Conservation (phyloP, 2,113 vertebrate species). For the Nanorana parkeri region DNA sequence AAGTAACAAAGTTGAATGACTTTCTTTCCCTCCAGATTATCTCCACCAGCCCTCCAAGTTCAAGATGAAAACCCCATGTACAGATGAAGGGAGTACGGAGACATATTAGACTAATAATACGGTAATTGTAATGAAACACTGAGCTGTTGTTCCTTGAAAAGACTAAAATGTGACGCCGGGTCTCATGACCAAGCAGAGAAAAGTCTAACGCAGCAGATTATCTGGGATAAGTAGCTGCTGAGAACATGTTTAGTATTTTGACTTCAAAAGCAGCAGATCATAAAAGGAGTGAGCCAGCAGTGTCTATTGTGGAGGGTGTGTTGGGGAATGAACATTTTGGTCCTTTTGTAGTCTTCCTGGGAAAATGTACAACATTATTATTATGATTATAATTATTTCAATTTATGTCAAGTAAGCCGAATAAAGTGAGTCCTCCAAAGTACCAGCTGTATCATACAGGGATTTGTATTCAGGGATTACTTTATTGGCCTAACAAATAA, state of each 20-base stretch:
- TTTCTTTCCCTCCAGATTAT: slow-evolving; percentile 17
- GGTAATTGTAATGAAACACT: slow-evolving; percentile 42
- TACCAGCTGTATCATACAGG: too few relatives aligned
- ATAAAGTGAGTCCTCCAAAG: too few relatives aligned
- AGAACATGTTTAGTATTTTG: slow-evolving; percentile 28
- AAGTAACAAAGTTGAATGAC: slow-evolving; percentile 5
- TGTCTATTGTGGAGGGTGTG: slow-evolving; percentile 45
- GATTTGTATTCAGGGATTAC: too few relatives aligned
- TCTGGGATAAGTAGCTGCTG: slow-evolving; percentile 25
- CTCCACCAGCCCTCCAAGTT: not conserved
- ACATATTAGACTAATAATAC: slow-evolving; percentile 25
- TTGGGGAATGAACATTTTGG: slow-evolving; percentile 10
- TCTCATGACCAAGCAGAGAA: slow-evolving; percentile 45
- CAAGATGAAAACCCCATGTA: slow-evolving; percentile 14
- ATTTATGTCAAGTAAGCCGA: not conserved
- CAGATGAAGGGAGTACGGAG: slow-evolving; percentile 33
- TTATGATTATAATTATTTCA: slow-evolving; percentile 16
- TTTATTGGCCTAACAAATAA: too few relatives aligned
- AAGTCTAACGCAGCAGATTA: slow-evolving; percentile 19
- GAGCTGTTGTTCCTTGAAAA: slow-evolving; percentile 33
- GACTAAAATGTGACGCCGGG: slow-evolving; percentile 8
- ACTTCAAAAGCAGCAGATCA: slow-evolving; percentile 38
- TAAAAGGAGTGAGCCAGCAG: slow-evolving; percentile 1
- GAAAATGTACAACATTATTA: slow-evolving; percentile 10
- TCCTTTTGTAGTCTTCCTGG: slow-evolving; percentile 20